phyloP scores from a whole-genome alignment of 2,797 vertebrate species.

The Meda fulgida region DNA sequence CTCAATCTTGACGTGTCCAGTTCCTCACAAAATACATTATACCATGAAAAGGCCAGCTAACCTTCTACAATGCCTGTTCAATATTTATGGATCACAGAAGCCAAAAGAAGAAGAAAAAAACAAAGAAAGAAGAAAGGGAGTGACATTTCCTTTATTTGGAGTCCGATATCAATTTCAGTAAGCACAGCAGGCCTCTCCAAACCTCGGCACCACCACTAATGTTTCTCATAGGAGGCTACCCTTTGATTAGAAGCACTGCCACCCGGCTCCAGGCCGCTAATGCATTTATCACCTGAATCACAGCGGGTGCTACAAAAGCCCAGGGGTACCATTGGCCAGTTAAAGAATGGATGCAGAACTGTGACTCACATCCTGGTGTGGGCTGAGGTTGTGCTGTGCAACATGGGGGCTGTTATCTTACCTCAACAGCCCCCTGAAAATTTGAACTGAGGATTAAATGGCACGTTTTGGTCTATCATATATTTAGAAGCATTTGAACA shows the following conservation, averaged over 20 bases:
- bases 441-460: slow-evolving; percentile 1
- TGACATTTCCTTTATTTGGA: slow-evolving; percentile 45
- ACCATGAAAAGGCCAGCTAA: slow-evolving; percentile 1
- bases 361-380: background rate
- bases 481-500: background rate
- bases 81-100: slow-evolving; percentile 50
- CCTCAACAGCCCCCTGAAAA: background rate
- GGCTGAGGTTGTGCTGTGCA: background rate
- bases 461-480: slow-evolving; percentile 6
- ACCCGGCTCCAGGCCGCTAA: slow-evolving; percentile 29
- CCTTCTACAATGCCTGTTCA: slow-evolving; percentile 2
- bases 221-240: slow-evolving; percentile 38
- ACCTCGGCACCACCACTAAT: slow-evolving; percentile 18
- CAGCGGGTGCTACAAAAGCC: slow-evolving; percentile 35
- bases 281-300: slow-evolving; percentile 43
- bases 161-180: slow-evolving; percentile 34
- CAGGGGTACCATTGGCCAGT: slow-evolving; percentile 19
- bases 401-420: slow-evolving; percentile 6
- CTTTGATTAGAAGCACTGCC: slow-evolving; percentile 45
- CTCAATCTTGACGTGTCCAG: background rate
- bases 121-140: slow-evolving; percentile 13
- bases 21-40: slow-evolving; percentile 33
- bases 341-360: slow-evolving; percentile 28
- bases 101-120: background rate
- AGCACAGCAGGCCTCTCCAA: slow-evolving; percentile 31